Evolutionary conservation across 2,888 invertebrate genomes (phyloP), one percentile per base, ranked within the genome.

Genomic region (Sclerodermus sp.): DNA sequence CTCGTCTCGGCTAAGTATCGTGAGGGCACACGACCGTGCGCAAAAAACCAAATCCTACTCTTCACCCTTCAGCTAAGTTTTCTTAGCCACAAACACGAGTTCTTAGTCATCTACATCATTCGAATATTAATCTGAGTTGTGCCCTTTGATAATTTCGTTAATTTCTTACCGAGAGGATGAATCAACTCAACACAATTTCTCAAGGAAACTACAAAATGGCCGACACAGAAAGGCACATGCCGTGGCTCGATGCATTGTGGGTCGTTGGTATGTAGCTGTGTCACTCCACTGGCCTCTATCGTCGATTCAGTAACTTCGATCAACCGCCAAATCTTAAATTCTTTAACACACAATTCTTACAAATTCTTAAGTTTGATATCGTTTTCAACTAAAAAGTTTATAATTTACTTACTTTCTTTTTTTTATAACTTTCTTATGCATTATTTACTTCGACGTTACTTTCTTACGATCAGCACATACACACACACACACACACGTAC

Each of bases 191-290:
- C 82, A 82, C 83, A 81, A 83, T 82, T 83, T 83, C 84, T 82
- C 82, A 81, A 82, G 80, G 81, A 83, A 82, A 84, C 83, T 82
- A 83, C 83, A 85, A 85, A 85, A 85, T 85, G 85, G 85, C 85
- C 83, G 85, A 83, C 83, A 79, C 81, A 80, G 81, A 79, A 76
- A 80, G 84, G 83, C 84, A 84, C 84, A 84, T 84, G 84, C 84
- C 84, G 83, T 81, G 79, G 81, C 79, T 71, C 69, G 68, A 72
- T 79, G 82, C 81, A 82, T 82, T 81, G 78, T 80, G 80, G 80
- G 80, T 60, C 64, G 65, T 57, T 55, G 58, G 58, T 63, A 64
- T 58, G 57, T 55, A 49, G 53, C 38, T 36, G 18, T 42, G 55
- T 50, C 53, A 34, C 38, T 51, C 60, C 58, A 29, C 17, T 31